phyloP scores from a whole-genome alignment of 2,797 vertebrate species.

The Lepilemur ruficaudatus region DNA sequence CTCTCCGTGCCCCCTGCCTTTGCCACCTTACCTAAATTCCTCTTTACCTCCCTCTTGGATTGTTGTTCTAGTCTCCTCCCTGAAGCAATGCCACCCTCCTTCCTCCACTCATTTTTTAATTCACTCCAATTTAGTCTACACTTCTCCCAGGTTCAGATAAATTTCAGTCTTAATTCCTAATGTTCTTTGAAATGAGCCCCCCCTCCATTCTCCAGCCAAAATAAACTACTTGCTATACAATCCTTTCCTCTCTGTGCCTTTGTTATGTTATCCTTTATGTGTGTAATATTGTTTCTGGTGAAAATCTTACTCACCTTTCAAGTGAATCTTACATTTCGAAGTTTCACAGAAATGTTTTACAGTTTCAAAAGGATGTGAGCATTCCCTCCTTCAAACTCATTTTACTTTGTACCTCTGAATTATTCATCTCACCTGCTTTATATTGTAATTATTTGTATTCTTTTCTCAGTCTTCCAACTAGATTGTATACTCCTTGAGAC shows the following conservation, averaged over 20 bases:
- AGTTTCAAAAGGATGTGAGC: neutral
- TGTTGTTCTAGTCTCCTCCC: neutral
- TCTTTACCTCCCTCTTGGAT: neutral
- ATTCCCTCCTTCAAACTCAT: neutral
- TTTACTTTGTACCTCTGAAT: neutral
- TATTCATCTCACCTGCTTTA: neutral
- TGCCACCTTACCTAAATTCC: neutral
- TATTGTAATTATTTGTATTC: neutral
- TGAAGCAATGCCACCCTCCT: neutral
- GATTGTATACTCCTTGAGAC: neutral
- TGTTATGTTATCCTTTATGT: neutral
- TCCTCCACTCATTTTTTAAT: neutral
- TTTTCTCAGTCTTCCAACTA: neutral
- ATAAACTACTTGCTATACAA: neutral
- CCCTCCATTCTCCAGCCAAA: neutral
- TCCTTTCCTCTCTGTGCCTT: neutral
- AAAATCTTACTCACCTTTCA: slow-evolving; percentile 16
- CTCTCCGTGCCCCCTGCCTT: neutral
- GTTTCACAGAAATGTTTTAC: neutral
- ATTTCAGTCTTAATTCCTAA: neutral
- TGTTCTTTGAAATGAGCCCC: neutral
- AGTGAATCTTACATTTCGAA: neutral
- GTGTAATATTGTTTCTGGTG: neutral
- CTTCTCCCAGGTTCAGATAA: neutral
- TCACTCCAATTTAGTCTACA: neutral